Base-by-base conservation (phyloP, 2,113 vertebrate species). In the Mormyrus lacerda region DNA sequence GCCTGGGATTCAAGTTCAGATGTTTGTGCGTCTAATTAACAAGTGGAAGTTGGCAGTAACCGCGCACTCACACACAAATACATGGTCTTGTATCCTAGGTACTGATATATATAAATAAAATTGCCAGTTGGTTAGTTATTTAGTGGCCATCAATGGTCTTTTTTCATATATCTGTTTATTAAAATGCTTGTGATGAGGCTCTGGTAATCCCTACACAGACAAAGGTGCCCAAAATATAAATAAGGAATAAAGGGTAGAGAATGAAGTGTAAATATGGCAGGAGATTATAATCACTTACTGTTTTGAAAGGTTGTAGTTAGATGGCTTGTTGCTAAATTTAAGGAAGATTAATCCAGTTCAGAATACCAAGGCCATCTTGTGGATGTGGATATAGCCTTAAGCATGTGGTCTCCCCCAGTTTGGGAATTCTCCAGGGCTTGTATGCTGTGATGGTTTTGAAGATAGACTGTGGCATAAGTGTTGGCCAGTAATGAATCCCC, bases 341-440 rank as follows among this genome's bases (percentile, higher is more conserved):
- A 79, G 5, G 73, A 79, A 3, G 35, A 79, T 79, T 42, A 13
- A 76, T 76, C 27, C 69, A 76, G 31, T 2, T 39, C 17, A 19
- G 15, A 35, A 39, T 76, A 76, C 31, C 69, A 87, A 24, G 55
- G 89, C 88, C 92, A 88, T 91, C 92, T 90, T 35, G 42, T 84
- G 39, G 85, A 39, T 89, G 91, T 92, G 89, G 91, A 91, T 90
- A 0, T 79, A 42, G 92, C 79, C 92, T 90, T 93, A 95, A 93
- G 90, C 92, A 92, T 94, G 90, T 89, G 91, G 90, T 92, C 92
- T 91, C 91, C 92, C 92, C 90, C 83, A 45, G 15, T 51, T 35
- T 27, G 47, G 44, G 47, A 86, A 13, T 27, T 27, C 84, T 53
- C 90, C 89, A 87, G 85, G 84, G 91, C 89, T 90, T 91, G 89